Conservation (phyloP, 92 coral and sea anemone species). For the Zoanthus solanderi region DNA sequence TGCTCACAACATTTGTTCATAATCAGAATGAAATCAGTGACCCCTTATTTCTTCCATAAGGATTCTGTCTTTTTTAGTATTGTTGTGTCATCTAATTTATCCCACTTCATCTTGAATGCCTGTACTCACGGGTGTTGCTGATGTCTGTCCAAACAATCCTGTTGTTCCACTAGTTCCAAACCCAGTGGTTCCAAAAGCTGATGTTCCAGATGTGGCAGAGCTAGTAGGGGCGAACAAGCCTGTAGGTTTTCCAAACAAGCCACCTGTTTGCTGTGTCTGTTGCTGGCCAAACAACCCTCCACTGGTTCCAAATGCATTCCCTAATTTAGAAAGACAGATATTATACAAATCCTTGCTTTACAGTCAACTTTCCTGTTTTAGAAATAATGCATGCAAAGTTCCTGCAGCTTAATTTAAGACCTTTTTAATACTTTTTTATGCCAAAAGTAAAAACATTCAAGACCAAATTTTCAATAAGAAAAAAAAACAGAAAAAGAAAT, state of each 20-base stretch:
- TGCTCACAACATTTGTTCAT: slow-evolving; percentile 6
- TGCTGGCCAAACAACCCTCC: slow-evolving; percentile 84
- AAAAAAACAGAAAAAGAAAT: too few relatives aligned
- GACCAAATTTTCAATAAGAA: too few relatives aligned
- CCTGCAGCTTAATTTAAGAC: too few relatives aligned
- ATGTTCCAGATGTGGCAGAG: slow-evolving; percentile 65
- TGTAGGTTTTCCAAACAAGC: slow-evolving; percentile 65
- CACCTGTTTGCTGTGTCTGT: slow-evolving; percentile 64
- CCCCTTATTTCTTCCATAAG: background rate
- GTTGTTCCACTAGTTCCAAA: slow-evolving; percentile 76
- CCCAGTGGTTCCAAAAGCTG: slow-evolving; percentile 74
- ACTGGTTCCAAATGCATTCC: slow-evolving; percentile 85
- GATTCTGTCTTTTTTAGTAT: too few relatives aligned
- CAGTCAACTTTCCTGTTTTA: background rate
- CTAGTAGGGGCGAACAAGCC: slow-evolving; percentile 73
- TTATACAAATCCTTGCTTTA: background rate
- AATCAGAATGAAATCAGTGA: slow-evolving; percentile 16
- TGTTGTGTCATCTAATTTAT: too few relatives aligned
- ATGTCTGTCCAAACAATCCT: slow-evolving; percentile 88
- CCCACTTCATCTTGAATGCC: background rate
- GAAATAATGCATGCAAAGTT: background rate
- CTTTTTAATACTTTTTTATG: too few relatives aligned
- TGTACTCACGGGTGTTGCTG: slow-evolving; percentile 85
- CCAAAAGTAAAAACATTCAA: background rate
- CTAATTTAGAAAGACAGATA: slow-evolving; percentile 23